phyloP scores from a whole-genome alignment of 2,888 invertebrate genomes.

The Xylota segnis region DNA sequence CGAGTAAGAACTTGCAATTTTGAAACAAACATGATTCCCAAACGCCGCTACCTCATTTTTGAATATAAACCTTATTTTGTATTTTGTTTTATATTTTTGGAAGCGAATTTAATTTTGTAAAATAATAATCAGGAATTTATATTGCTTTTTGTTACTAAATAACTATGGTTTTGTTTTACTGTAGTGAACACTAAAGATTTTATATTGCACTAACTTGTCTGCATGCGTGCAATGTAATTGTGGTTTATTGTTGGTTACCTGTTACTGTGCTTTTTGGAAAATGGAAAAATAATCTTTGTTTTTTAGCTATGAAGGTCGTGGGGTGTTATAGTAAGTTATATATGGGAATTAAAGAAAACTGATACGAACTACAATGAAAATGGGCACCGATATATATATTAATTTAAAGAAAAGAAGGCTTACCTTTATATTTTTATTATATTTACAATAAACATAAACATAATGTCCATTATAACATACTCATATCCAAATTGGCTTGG shows the following conservation, averaged over 20 bases:
- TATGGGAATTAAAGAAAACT: constrained; percentile 40
- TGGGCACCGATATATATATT: neutral
- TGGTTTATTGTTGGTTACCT: neutral
- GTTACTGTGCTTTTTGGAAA: constrained; percentile 31
- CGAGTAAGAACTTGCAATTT: constrained; percentile 48
- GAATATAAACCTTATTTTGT: neutral
- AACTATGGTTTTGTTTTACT: neutral
- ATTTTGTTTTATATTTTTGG: neutral
- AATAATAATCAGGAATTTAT: constrained; percentile 16
- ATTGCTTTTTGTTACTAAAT: neutral
- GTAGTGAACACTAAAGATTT: constrained; percentile 19
- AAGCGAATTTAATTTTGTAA: constrained; percentile 2
- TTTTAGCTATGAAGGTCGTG: neutral
- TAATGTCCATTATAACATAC: constrained; percentile 31
- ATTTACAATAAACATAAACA: constrained; percentile 9
- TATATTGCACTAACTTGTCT: constrained; percentile 12
- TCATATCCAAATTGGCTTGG: constrained; percentile 17
- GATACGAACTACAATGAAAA: constrained; percentile 59
- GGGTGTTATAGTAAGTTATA: neutral
- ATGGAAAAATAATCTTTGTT: constrained; percentile 4
- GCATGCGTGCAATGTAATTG: constrained; percentile 12
- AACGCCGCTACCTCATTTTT: neutral
- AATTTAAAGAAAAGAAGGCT: neutral
- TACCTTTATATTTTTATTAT: constrained; percentile 11
- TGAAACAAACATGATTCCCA: constrained; percentile 26